phyloP scores from a whole-genome alignment of 1,140 invertebrate genomes.

The Metaphire vulgaris region DNA sequence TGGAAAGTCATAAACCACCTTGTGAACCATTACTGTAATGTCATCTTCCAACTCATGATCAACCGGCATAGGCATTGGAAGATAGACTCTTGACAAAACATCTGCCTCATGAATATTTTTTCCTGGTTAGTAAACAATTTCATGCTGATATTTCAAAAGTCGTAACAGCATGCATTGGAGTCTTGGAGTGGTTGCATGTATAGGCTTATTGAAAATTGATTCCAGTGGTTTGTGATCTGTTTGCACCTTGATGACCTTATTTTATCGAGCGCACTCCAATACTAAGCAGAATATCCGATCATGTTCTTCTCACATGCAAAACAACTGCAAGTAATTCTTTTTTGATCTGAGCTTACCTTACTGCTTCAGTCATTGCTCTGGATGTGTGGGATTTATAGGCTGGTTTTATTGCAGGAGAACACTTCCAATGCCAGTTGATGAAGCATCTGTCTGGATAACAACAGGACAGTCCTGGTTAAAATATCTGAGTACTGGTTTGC shows the following conservation, averaged over 20 bases:
- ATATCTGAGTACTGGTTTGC: slow-evolving; percentile 33
- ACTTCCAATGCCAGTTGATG: slow-evolving; percentile 45
- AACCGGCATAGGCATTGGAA: no score
- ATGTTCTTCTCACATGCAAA: slow-evolving; percentile 48
- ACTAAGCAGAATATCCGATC: no score
- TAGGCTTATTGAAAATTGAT: slow-evolving; percentile 48
- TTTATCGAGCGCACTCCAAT: slow-evolving; percentile 50
- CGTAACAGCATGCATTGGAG: no score
- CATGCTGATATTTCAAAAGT: no score
- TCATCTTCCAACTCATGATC: no score
- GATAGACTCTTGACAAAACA: no score
- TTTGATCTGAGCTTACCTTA: slow-evolving; percentile 54
- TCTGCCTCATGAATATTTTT: slow-evolving; percentile 45
- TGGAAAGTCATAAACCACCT: no score
- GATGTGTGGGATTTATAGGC: slow-evolving; percentile 52
- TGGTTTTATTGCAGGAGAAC: slow-evolving; percentile 51
- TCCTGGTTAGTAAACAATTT: no score
- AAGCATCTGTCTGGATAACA: no score
- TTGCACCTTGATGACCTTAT: slow-evolving; percentile 34
- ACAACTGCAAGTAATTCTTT: slow-evolving; percentile 53
- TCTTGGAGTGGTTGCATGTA: no score
- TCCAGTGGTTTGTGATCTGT: slow-evolving; percentile 44
- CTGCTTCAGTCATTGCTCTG: slow-evolving; percentile 41
- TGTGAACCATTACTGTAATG: no score
- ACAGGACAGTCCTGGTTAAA: no score